These are phyloP conservation scores for Creontiades dilutus DNA, from an alignment of 2,888 invertebrate species.

Conservation along the genomic window DNA sequence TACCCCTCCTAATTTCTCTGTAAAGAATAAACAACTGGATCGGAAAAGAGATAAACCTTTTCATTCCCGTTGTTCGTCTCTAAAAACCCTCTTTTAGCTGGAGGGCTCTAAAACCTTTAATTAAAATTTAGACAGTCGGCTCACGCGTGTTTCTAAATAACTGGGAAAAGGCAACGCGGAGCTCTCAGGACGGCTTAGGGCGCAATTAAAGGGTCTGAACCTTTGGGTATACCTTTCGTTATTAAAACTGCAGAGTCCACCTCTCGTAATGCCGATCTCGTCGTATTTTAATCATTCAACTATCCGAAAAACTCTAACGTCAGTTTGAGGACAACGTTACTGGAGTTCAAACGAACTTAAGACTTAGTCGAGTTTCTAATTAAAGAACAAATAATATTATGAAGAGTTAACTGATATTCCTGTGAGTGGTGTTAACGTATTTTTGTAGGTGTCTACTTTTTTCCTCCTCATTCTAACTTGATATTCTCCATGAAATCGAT, in stretches of 20 bases:
- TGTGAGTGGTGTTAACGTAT: no score
- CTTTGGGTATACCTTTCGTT: not conserved
- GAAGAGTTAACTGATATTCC: no score
- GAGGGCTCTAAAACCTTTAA: conserved; percentile 35
- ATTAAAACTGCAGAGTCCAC: not conserved
- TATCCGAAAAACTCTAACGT: no score
- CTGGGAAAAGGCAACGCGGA: not conserved
- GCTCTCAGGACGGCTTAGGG: conserved; percentile 3
- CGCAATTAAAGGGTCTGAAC: conserved; percentile 1
- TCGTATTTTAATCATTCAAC: conserved; percentile 11
- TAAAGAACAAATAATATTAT: no score
- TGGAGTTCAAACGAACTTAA: no score
- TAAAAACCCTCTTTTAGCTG: not conserved
- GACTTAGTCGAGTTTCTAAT: no score
- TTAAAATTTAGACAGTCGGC: conserved; percentile 39
- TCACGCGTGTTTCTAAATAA: conserved; percentile 25
- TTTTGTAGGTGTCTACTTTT: no score
- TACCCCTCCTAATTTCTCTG: conserved; percentile 14
- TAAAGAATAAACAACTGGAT: conserved; percentile 17
- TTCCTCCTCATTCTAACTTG: no score
- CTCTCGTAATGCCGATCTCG: not conserved
- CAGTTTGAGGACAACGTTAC: no score
- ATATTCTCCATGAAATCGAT: no score
- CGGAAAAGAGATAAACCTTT: conserved; percentile 31
- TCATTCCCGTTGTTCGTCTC: conserved; percentile 25